These are phyloP conservation scores for Seira ritae DNA, from an alignment of 2,888 invertebrate species.

Conservation along the genomic window DNA sequence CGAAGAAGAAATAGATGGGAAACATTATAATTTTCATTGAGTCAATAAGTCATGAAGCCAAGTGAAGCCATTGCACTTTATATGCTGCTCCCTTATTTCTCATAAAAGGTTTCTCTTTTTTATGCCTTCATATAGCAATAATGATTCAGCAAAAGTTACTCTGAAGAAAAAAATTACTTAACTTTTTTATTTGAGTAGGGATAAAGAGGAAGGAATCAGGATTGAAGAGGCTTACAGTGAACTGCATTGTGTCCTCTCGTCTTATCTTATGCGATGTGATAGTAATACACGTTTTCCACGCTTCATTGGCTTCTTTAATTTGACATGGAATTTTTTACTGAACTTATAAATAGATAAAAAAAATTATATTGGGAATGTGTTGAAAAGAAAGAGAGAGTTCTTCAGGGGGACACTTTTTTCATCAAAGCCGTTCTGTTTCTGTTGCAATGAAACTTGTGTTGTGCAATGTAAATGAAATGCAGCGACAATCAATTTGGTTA, in stretches of 20 bases:
- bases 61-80: constrained; percentile 28
- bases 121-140: not conserved
- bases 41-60: constrained; percentile 29
- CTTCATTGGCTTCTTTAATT: constrained; percentile 37
- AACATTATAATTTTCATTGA: constrained; percentile 21
- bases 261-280: not conserved
- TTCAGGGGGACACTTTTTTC: not conserved
- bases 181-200: constrained; percentile 21
- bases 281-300: constrained; percentile 37
- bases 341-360: too few relatives aligned
- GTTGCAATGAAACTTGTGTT: not conserved
- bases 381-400: constrained; percentile 35
- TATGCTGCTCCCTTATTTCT: not conserved
- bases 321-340: constrained; percentile 49
- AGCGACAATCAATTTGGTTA: too few relatives aligned
- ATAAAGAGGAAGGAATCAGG: not conserved
- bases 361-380: not conserved
- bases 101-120: constrained; percentile 31
- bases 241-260: too few relatives aligned
- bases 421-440: too few relatives aligned
- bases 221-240: too few relatives aligned
- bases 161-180: constrained; percentile 19
- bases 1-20: too few relatives aligned
- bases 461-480: too few relatives aligned
- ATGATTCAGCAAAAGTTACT: constrained; percentile 25